Base-by-base conservation (phyloP, 2,113 vertebrate species). In the Myiagra hebetior region DNA sequence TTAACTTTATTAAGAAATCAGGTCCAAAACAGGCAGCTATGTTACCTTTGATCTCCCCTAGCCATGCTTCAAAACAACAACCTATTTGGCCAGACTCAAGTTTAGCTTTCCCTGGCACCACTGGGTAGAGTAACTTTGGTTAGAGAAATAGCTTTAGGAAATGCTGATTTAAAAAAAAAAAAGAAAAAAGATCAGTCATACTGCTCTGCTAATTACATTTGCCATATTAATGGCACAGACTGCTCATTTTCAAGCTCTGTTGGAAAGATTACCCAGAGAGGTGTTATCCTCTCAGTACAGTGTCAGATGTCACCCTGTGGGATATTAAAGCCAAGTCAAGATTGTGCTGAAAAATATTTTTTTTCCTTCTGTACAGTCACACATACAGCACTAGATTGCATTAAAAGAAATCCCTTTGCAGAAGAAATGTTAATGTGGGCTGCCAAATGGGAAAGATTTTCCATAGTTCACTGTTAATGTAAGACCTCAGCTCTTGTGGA, bases 311-410 rank as follows among this genome's bases (percentile, higher is more conserved):
- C 95, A 97, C 76, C 94, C 95, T 92, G 85, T 92, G 85, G 93
- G 92, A 92, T 97, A 97, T 97, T 96, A 96, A 97, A 98, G 92
- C 91, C n/a, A 49, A 97, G 85, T 94, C 50, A 89, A 96, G 94
- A 95, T 57, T 72, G 62, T 92, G 92, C 68, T 91, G 80, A 90
- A 97, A 97, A 98, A 96, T 95, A 92, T 89, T 97, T 92, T 95
- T 97, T 96, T 95, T 88, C 96, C 95, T 97, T 91, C 95, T 56
- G 69, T 87, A 96, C 91, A 91, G 94, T 95, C 96, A 97, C 57
- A 73, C 87, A 65, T 77, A 64, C 67, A 89, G 79, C 59, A 80
- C 64, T 79, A 70, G 47, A 52, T 63, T 73, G 41, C 55, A 89
- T 89, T 89, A 91, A 91, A 95, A 95, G 93, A 96, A 95, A 93